phyloP scores from a whole-genome alignment of 2,888 invertebrate species.

The Pinctada fucata region DNA sequence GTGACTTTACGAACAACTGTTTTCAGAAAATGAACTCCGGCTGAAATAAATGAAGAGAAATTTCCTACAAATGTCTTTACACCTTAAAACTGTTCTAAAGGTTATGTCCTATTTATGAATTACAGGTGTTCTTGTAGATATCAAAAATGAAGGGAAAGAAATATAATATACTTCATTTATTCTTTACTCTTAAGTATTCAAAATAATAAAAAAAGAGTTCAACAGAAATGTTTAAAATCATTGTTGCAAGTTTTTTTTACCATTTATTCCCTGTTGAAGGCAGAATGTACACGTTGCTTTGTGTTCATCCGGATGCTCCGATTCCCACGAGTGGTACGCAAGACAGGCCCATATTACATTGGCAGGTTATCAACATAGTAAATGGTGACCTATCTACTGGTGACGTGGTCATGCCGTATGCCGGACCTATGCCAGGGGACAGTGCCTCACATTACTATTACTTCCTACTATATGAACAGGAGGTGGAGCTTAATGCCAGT shows the following conservation, averaged over 20 bases:
- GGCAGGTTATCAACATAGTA: slow-evolving; percentile 55
- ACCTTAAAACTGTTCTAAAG: too few species aligned
- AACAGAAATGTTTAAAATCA: too few species aligned
- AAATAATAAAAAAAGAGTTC: too few species aligned
- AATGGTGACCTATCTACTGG: slow-evolving; percentile 48
- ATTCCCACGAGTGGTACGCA: slow-evolving; percentile 42
- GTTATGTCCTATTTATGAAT: too few species aligned
- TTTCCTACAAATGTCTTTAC: too few species aligned
- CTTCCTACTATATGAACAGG: slow-evolving; percentile 47
- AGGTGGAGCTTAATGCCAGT: not conserved
- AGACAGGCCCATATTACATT: slow-evolving; percentile 48
- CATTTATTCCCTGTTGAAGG: slow-evolving; percentile 29
- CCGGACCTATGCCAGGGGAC: slow-evolving; percentile 47
- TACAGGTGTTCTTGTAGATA: too few species aligned
- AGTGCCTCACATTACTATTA: slow-evolving; percentile 47
- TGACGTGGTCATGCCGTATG: slow-evolving; percentile 45
- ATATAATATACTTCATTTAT: too few species aligned
- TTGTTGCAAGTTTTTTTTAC: not conserved
- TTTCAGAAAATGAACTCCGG: too few species aligned
- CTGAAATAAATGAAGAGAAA: too few species aligned
- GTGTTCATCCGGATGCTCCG: slow-evolving; percentile 50
- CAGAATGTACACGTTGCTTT: slow-evolving; percentile 42
- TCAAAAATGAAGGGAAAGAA: too few species aligned
- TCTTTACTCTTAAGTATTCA: too few species aligned
- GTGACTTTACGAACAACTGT: too few species aligned